Conservation (phyloP, 2,113 vertebrate genomes). For the Ptychochromis oligacanthus region DNA sequence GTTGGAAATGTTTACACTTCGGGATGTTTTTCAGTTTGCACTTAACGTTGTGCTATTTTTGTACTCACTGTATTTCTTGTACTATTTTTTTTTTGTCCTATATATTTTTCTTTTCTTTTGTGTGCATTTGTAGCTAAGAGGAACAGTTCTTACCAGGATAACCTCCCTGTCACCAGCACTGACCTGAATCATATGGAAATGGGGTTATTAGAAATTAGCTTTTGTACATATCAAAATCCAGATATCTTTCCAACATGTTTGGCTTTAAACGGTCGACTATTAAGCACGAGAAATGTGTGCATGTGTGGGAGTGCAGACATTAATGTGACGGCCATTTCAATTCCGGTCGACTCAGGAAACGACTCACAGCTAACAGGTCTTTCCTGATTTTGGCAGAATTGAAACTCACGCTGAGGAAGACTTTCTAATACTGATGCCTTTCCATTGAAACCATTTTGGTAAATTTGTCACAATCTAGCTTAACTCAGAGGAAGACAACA, state of each 20-base stretch:
- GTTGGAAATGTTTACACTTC: slow-evolving; percentile 78
- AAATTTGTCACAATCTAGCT: slow-evolving; percentile 52
- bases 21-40: slow-evolving; percentile 56
- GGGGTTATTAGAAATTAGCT: slow-evolving; percentile 29
- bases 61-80: slow-evolving; percentile 59
- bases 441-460: slow-evolving; percentile 48
- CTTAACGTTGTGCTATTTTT: slow-evolving; percentile 66
- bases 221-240: slow-evolving; percentile 72
- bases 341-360: slow-evolving; percentile 40
- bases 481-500: slow-evolving; percentile 73
- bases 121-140: slow-evolving; percentile 65
- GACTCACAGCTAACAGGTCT: background rate
- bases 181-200: slow-evolving; percentile 35
- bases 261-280: slow-evolving; percentile 27
- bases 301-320: slow-evolving; percentile 8
- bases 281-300: background rate
- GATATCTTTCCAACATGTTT: slow-evolving; percentile 41
- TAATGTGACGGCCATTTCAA: background rate
- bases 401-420: slow-evolving; percentile 14
- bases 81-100: slow-evolving; percentile 7
- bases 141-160: slow-evolving; percentile 54
- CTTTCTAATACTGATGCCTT: slow-evolving; percentile 52
- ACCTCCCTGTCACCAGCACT: slow-evolving; percentile 75
- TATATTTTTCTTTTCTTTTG: slow-evolving; percentile 18
- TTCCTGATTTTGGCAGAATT: slow-evolving; percentile 27